Conservation (phyloP, 2,797 vertebrate species). For the Muraenolepis orangiensis region DNA sequence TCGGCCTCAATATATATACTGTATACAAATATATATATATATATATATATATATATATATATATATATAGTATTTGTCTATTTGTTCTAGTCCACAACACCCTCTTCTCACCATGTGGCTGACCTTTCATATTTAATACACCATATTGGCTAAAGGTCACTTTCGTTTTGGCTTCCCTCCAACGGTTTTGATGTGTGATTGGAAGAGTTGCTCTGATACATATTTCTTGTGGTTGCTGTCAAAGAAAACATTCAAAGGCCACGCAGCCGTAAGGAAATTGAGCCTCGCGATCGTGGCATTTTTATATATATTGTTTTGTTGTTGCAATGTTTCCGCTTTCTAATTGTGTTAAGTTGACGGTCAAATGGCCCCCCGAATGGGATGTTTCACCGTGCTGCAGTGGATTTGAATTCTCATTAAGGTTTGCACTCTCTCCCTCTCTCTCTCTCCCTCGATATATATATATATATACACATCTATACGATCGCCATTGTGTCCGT, state of each 20-base stretch:
- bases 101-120: slow-evolving; percentile 52
- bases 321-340: slow-evolving; percentile 20
- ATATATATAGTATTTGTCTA: too few species aligned
- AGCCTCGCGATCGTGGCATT: slow-evolving; percentile 31
- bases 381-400: slow-evolving; percentile 19
- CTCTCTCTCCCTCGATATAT: background rate
- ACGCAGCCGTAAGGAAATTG: slow-evolving; percentile 57
- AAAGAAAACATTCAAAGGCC: slow-evolving; percentile 63
- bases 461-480: slow-evolving; percentile 4
- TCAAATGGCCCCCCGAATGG: background rate
- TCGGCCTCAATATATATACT: slow-evolving; percentile 54
- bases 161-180: slow-evolving; percentile 73
- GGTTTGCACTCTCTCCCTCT: background rate
- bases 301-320: slow-evolving; percentile 1
- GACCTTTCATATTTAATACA: slow-evolving; percentile 81
- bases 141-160: slow-evolving; percentile 78
- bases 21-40: too few species aligned
- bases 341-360: slow-evolving; percentile 31
- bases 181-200: slow-evolving; percentile 72
- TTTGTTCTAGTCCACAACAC: background rate
- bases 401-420: slow-evolving; percentile 1
- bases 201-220: slow-evolving; percentile 62
- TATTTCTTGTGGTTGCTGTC: slow-evolving; percentile 65
- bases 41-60: too few species aligned
- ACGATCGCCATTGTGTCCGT: slow-evolving; percentile 40